Evolutionary conservation across 2,113 vertebrate species (phyloP).

Genomic region (Holacanthus passer): DNA sequence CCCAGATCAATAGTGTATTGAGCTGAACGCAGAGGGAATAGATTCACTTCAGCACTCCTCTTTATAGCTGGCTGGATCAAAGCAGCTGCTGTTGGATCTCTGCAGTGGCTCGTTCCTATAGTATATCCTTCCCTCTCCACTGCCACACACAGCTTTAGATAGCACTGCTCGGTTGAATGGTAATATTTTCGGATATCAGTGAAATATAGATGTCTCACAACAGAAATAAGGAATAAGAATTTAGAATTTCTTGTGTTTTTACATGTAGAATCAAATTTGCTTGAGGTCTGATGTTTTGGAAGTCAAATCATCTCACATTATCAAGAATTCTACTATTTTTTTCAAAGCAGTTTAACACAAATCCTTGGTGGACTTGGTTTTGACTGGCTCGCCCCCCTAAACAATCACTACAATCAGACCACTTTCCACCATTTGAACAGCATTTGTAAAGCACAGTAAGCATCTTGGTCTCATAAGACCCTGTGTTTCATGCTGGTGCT

Average conservation of each 20-base stretch:
- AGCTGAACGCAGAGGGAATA: conserved; percentile 77
- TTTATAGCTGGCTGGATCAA: conserved; percentile 66
- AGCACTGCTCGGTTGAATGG: not conserved
- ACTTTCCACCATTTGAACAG: not conserved
- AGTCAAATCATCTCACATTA: not conserved
- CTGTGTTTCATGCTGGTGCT: not conserved
- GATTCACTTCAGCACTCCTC: conserved; percentile 70
- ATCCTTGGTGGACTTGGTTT: not conserved
- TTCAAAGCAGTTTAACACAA: not conserved
- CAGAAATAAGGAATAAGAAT: not conserved
- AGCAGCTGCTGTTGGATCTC: conserved; percentile 43
- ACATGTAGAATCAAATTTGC: not conserved
- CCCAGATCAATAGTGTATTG: conserved; percentile 85
- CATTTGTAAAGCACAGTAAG: not conserved
- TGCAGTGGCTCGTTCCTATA: conserved; percentile 32
- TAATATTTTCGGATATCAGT: not conserved
- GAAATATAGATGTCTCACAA: not conserved
- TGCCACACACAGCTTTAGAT: not conserved
- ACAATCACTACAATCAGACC: not conserved
- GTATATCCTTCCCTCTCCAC: not conserved
- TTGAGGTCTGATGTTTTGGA: not conserved
- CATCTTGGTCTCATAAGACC: not conserved
- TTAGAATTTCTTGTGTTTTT: not conserved
- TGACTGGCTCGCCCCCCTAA: not conserved
- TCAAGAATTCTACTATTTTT: not conserved